Percentiles rank a stretch among this genome's conserved stretches.
phyloP scores from a whole-genome alignment of 2,888 invertebrate genomes.

The Nemurella pictetii region DNA sequence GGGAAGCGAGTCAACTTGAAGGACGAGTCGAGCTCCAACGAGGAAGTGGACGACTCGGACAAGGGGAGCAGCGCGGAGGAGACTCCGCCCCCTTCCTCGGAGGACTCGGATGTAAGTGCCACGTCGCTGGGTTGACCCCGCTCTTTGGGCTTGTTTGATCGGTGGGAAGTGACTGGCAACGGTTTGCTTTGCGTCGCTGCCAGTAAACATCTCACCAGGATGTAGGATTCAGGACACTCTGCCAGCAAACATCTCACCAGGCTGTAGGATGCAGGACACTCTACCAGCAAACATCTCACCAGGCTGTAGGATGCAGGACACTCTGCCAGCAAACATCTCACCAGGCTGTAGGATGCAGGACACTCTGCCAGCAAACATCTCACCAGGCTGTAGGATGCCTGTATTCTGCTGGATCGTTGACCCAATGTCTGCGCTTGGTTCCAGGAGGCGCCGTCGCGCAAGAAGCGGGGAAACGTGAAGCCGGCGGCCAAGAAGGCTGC shows the following conservation, averaged over 20 bases:
- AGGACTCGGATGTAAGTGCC: constrained; percentile 32
- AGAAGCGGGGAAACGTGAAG: constrained; percentile 48
- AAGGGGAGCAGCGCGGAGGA: constrained; percentile 32
- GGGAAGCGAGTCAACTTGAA: constrained; percentile 53
- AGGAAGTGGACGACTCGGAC: constrained; percentile 40
- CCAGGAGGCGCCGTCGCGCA: constrained; percentile 51
- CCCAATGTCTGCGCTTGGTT: constrained; percentile 42
- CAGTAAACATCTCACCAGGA: too few relatives aligned
- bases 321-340: too few relatives aligned
- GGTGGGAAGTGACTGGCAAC: not conserved
- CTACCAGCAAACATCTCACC: too few relatives aligned
- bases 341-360: too few relatives aligned
- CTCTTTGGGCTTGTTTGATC: not conserved
- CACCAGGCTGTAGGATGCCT: too few relatives aligned
- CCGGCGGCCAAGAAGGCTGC: constrained; percentile 43
- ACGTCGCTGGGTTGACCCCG: too few relatives aligned
- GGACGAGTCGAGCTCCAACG: constrained; percentile 54
- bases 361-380: too few relatives aligned
- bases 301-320: too few relatives aligned
- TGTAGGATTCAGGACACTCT: too few relatives aligned
- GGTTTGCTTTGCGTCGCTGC: not conserved
- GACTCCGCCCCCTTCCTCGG: constrained; percentile 12
- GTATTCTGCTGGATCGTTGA: not conserved
- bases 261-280: too few relatives aligned
- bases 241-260: too few relatives aligned